Evolutionary conservation across 2,888 invertebrate species (phyloP), one percentile per base, ranked within the genome.

Genomic region (Cremastinae sp.): DNA sequence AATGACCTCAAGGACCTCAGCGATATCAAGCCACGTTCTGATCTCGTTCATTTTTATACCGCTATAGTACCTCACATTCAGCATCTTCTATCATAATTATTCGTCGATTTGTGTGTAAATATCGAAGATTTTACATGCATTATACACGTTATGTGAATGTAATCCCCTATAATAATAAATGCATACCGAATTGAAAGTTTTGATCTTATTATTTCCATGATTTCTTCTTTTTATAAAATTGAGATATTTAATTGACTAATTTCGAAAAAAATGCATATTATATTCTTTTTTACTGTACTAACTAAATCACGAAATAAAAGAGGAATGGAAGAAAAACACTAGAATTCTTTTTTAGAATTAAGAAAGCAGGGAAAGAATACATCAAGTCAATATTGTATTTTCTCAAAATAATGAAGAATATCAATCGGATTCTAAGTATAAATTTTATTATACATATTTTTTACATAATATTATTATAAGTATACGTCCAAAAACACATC

Each of bases 51-150:
- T 83, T 41, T 56, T 62, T 39, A 61, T 82, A 83, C 83, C 85
- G 83, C 82, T 85, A 87, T 83, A 86, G 85, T 87, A 87, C 87
- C 86, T 87, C 86, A 80, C 75, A 68, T 71, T 53, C 49, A 47
- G 73, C 59, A 70, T 65, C 62, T 77, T 55, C 22, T 61, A 45
- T 76, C 2, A 22, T 55, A 45, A 53, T 61, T 45, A 59, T 39
- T 5, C 59, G 73, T 80, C 75, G 78, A 59, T 82, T 80, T 77
- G 80, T 80, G 79, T 80, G 80, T 86, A 83, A 77, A 84, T 85
- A 84, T 83, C 79, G 78, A 78, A 80, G 74, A 55, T 49, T 70
- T 77, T 80, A 76, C 81, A 76, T 80, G 74, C 77, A 75, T 83
- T 64, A 56, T 73, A 75, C 74, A 55, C 78, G 28, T 28, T 66